Evolutionary conservation across 2,888 invertebrate species (phyloP), one percentile per base, ranked within the genome.

Genomic region (Crematogaster levior): DNA sequence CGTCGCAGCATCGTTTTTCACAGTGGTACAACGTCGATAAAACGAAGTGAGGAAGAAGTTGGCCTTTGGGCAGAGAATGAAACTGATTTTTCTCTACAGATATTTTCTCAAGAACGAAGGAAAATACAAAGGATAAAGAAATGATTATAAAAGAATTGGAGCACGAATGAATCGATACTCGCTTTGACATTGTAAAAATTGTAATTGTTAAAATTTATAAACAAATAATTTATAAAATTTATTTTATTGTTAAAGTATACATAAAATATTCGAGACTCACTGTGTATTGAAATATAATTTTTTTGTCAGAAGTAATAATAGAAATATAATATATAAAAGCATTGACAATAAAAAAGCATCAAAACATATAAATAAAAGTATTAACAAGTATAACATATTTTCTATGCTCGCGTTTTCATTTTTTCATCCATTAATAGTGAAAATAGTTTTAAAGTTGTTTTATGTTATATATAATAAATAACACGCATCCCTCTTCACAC

Each of bases 1-100:
- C 51, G 24, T 46, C 27, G 51, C 12, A 27, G 51, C 65, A 21
- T 73, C 81, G 56, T 70, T 82, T 72, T 82, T 83, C 72, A 83
- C 72, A 37, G 58, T 15, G 2, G 37, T 43, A 63, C 18, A 53
- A 66, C 56, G 10, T 74, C 66, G 60, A 74, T 65, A 40, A 48
- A 75, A 77, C 30, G n/a, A 65, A 61, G 43, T 34, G 34, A 40
- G 15, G 15, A 51, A 74, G 34, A 34, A 66, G 58, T 40, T 56
- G 21, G 24, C 30, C 48, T 66, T 27, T 63, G 48, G 37, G 30
- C 56, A 63, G 18, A 63, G 21, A 65, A 75, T 77, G 46, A 77
- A 82, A 82, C 56, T 58, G 58, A 82, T 56, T 75, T 75, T 58
- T 56, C 77, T 46, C 27, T 10, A 37, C 9, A 18, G 37, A 56